phyloP scores from a whole-genome alignment of 2,113 vertebrate species.

The Procavia capensis region DNA sequence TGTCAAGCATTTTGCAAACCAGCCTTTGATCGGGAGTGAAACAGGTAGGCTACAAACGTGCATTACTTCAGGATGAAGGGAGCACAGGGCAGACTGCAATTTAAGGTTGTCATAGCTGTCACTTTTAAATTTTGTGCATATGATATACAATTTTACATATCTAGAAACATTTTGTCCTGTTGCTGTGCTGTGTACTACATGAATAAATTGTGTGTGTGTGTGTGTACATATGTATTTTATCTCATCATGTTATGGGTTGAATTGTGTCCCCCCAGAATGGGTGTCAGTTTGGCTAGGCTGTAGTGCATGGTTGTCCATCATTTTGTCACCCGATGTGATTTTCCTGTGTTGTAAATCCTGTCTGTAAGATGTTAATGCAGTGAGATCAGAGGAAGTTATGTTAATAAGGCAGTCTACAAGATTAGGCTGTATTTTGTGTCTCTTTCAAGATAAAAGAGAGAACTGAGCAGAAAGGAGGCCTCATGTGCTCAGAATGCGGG shows the following conservation, averaged over 20 bases:
- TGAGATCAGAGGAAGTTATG: too few relatives aligned
- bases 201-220: not conserved
- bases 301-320: too few relatives aligned
- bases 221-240: not conserved
- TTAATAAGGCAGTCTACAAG: too few relatives aligned
- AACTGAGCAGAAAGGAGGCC: too few relatives aligned
- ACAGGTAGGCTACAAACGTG: constrained; percentile 89
- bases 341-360: too few relatives aligned
- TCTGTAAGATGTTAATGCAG: too few relatives aligned
- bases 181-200: not conserved
- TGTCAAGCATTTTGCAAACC: constrained; percentile 95
- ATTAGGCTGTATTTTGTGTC: too few relatives aligned
- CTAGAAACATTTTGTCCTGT: not conserved
- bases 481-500: too few relatives aligned
- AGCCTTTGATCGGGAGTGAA: constrained; percentile 97
- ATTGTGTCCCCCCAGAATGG: too few relatives aligned
- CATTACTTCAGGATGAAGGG: not conserved
- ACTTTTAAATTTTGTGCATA: not conserved
- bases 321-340: too few relatives aligned
- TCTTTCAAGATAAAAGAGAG: too few relatives aligned
- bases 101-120: not conserved
- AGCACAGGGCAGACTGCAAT: not conserved
- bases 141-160: not conserved
- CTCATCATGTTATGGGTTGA: not conserved
- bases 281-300: too few relatives aligned